Evolutionary conservation across 2,888 invertebrate genomes (phyloP).

Genomic region (Pherbina coryleti): DNA sequence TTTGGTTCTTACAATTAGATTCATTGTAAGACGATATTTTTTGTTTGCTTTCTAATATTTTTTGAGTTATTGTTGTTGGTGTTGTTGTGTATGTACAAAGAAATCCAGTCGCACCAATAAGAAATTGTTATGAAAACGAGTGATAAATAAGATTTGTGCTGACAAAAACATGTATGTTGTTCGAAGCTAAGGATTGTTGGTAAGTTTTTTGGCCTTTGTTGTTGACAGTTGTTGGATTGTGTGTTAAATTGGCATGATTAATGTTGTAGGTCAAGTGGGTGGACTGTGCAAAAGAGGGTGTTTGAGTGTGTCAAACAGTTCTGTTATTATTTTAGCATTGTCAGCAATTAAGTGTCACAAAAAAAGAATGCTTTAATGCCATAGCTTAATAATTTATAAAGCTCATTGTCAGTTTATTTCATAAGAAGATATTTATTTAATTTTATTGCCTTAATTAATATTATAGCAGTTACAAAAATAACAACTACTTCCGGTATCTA

Average conservation of each 20-base stretch:
- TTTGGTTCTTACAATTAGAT: conserved; percentile 18
- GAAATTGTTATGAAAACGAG: conserved; percentile 13
- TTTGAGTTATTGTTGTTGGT: neutral
- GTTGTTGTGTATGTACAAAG: neutral
- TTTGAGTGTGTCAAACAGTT: neutral
- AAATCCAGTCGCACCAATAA: neutral
- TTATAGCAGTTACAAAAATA: too few species aligned
- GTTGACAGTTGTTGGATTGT: neutral
- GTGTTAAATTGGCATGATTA: neutral
- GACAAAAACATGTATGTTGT: conserved; percentile 2
- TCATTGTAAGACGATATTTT: conserved; percentile 13
- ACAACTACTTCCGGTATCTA: too few species aligned
- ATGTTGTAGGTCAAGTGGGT: neutral
- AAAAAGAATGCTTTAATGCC: too few species aligned
- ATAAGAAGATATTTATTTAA: too few species aligned
- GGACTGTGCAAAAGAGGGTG: neutral
- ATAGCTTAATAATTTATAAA: too few species aligned
- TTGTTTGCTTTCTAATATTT: neutral
- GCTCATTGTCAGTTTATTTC: too few species aligned
- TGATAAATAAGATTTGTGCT: conserved; percentile 31
- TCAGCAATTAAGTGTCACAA: neutral
- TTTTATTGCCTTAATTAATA: too few species aligned
- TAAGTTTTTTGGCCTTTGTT: neutral
- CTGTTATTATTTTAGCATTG: neutral
- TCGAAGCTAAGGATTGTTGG: neutral